Evolutionary conservation across 2,888 invertebrate genomes (phyloP).

Genomic region (Homarus gammarus): DNA sequence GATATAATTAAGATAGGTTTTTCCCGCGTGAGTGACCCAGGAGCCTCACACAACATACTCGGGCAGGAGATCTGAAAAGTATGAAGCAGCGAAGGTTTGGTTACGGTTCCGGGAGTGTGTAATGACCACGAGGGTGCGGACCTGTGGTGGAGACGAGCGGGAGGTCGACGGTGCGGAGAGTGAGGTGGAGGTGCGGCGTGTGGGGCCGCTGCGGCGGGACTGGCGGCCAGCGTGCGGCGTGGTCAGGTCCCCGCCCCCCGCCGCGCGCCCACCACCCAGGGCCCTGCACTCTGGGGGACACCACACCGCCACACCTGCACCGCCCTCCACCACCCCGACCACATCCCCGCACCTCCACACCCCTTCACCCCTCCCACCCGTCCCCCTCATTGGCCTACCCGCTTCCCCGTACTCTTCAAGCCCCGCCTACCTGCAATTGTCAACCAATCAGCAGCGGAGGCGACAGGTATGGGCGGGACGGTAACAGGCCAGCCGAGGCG

Average conservation of each 20-base stretch:
- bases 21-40: too few species aligned
- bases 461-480: background rate
- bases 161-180: slow-evolving; percentile 28
- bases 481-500: background rate
- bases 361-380: slow-evolving; percentile 15
- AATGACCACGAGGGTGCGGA: background rate
- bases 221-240: slow-evolving; percentile 44
- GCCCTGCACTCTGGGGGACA: slow-evolving; percentile 25
- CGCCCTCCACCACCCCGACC: background rate
- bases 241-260: slow-evolving; percentile 56
- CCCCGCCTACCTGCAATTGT: background rate
- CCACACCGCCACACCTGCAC: slow-evolving; percentile 13
- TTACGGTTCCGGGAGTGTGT: background rate
- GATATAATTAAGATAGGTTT: too few species aligned
- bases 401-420: background rate
- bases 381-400: slow-evolving; percentile 2
- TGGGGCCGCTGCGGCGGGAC: slow-evolving; percentile 66
- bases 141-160: slow-evolving; percentile 25
- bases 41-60: too few species aligned
- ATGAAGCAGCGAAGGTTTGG: background rate
- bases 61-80: background rate
- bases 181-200: slow-evolving; percentile 55
- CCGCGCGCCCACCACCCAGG: slow-evolving; percentile 30
- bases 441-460: background rate
- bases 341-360: background rate